Evolutionary conservation across 2,797 vertebrate species (phyloP), one percentile per base, ranked within the genome.

Genomic region (Cynodonichthys magdalenae): DNA sequence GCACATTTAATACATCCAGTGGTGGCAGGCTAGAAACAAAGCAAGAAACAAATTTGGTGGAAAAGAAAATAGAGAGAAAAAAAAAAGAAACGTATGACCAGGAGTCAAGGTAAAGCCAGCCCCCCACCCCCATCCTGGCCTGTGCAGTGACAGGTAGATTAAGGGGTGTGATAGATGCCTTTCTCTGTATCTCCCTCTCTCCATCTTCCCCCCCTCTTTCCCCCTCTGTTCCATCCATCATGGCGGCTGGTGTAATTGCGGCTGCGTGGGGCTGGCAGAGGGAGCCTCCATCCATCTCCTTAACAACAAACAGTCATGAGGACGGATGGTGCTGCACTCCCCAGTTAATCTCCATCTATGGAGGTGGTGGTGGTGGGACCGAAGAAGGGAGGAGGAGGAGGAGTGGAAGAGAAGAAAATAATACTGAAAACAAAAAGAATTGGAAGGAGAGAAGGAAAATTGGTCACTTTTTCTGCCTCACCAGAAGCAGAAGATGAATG

Each of bases 221-320:
- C 83, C 76, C 83, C 82, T 82, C 88, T 83, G 84, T 87, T 90
- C 89, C 88, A 93, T 93, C 92, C 87, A 93, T 94, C 93, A 93
- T 89, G 86, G 92, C 84, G 84, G 87, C 90, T 86, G 85, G 90
- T 93, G 93, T 94, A 94, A 94, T 94, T 93, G 92, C 87, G 89
- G 89, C 88, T 92, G 91, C 86, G 89, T 91, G 84, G 84, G 88
- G 90, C 91, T 92, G 92, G 91, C 90, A 93, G 91, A 90, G 89
- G 85, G 87, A 92, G 89, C 90, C 91, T 86, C 89, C 93, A 94
- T 94, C 92, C 92, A 94, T 94, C 93, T 94, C 91, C 92, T 93
- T 94, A 94, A 94, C 93, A 94, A 94, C 93, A 94, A 94, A 94
- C 93, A 94, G 93, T 93, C 93, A 94, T 84, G 85, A 92, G 92